These are phyloP conservation scores for Pteronotus mesoamericanus DNA, from an alignment of 2,797 vertebrate genomes.

Conservation along the genomic window DNA sequence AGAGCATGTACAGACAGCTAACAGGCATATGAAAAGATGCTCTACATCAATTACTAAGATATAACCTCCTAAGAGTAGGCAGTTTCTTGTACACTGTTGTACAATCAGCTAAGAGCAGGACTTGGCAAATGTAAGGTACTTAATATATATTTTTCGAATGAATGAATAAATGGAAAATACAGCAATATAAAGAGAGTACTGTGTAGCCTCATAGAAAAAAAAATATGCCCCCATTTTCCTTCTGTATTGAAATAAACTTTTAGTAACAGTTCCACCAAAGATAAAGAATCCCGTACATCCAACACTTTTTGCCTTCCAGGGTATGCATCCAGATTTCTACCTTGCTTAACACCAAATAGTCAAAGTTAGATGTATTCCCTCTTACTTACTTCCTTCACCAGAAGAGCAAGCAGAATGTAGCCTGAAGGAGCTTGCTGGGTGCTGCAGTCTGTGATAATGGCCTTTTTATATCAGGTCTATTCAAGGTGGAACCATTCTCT, in stretches of 20 bases:
- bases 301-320: neutral
- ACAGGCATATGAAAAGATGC: neutral
- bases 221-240: neutral
- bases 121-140: neutral
- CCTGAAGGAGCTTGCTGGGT: constrained; percentile 67
- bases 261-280: neutral
- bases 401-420: constrained; percentile 43
- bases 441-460: neutral
- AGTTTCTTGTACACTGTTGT: neutral
- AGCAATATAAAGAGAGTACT: neutral
- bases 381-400: constrained; percentile 61
- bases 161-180: neutral
- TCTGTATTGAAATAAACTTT: constrained; percentile 2
- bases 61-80: neutral
- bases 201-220: neutral
- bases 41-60: neutral
- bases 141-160: neutral
- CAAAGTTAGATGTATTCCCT: neutral
- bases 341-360: neutral
- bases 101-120: neutral
- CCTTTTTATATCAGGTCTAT: constrained; percentile 63
- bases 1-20: neutral
- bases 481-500: constrained; percentile 68
- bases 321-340: neutral
- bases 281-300: neutral